A percentile compares a stretch with the other conserved stretches of the same genome.
These are phyloP conservation scores for Pomacea maculata DNA, from an alignment of 1,140 invertebrate species.

Conservation along the genomic window DNA sequence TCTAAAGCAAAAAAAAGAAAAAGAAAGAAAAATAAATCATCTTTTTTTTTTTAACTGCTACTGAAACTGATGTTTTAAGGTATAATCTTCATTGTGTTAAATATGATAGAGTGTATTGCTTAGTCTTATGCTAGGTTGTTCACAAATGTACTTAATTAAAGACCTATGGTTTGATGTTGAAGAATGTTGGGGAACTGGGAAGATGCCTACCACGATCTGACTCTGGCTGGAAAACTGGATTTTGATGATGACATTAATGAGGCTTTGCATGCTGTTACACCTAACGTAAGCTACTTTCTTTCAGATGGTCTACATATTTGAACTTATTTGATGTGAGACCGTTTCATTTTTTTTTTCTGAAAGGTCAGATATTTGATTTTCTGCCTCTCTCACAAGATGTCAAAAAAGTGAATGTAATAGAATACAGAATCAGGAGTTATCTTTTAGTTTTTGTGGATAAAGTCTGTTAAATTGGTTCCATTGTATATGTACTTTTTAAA, in stretches of 20 bases:
- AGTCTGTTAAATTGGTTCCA: neutral
- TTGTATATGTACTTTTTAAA: neutral
- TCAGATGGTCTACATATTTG: neutral
- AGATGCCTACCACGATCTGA: constrained; percentile 83
- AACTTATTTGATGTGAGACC: neutral
- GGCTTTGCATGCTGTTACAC: constrained; percentile 89
- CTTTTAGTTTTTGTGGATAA: neutral
- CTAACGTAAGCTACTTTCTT: constrained; percentile 77
- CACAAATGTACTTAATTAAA: constrained; percentile 72
- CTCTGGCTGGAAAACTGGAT: constrained; percentile 89
- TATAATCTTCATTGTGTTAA: too few relatives aligned
- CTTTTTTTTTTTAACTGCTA: too few relatives aligned
- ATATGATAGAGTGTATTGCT: neutral
- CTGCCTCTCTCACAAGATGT: neutral
- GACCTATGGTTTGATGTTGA: constrained; percentile 23
- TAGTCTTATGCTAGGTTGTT: constrained; percentile 1
- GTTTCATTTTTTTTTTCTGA: neutral
- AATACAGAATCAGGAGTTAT: neutral
- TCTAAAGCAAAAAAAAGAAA: too few relatives aligned
- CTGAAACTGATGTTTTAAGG: too few relatives aligned
- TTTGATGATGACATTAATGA: constrained; percentile 90
- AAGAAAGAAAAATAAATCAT: too few relatives aligned
- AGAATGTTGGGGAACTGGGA: constrained; percentile 88
- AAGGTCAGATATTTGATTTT: neutral
- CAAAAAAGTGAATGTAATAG: neutral